Conservation (phyloP, 2,113 vertebrate species). For the Trachemys scripta region DNA sequence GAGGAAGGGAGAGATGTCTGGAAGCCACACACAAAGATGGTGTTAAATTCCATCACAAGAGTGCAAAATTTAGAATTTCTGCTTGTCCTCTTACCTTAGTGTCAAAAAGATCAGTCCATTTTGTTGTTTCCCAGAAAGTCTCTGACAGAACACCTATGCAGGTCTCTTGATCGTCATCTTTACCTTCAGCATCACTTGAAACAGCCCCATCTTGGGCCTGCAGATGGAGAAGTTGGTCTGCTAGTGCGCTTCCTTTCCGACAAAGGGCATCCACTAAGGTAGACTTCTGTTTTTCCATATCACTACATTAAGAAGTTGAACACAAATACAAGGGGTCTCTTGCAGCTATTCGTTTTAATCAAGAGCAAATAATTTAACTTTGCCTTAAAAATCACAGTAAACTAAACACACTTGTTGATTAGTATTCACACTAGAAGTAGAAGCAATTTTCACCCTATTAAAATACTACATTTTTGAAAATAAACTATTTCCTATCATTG, state of each 20-base stretch:
- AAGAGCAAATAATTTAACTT: background rate
- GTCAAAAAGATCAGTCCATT: slow-evolving; percentile 96
- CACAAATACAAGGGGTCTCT: background rate
- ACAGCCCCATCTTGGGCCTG: slow-evolving; percentile 85
- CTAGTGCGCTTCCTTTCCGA: slow-evolving; percentile 92
- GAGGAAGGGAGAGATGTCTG: slow-evolving; percentile 2
- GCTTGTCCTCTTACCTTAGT: slow-evolving; percentile 85
- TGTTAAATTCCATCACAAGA: background rate
- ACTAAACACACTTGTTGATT: background rate
- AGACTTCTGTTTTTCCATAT: slow-evolving; percentile 98
- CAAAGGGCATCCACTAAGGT: slow-evolving; percentile 94
- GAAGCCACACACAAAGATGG: background rate
- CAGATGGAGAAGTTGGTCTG: slow-evolving; percentile 90
- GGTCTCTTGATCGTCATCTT: slow-evolving; percentile 85
- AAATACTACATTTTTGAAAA: background rate
- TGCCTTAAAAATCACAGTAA: background rate
- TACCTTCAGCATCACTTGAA: slow-evolving; percentile 81
- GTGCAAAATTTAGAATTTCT: background rate
- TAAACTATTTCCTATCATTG: background rate
- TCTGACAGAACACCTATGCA: slow-evolving; percentile 85
- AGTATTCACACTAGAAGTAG: background rate
- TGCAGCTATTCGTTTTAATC: background rate
- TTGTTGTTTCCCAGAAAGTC: slow-evolving; percentile 95
- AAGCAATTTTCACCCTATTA: background rate
- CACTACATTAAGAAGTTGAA: slow-evolving; percentile 77